Percentiles rank a stretch among this genome's conserved stretches.
phyloP scores from a whole-genome alignment of 2,888 invertebrate genomes.

The Blera fallax region DNA sequence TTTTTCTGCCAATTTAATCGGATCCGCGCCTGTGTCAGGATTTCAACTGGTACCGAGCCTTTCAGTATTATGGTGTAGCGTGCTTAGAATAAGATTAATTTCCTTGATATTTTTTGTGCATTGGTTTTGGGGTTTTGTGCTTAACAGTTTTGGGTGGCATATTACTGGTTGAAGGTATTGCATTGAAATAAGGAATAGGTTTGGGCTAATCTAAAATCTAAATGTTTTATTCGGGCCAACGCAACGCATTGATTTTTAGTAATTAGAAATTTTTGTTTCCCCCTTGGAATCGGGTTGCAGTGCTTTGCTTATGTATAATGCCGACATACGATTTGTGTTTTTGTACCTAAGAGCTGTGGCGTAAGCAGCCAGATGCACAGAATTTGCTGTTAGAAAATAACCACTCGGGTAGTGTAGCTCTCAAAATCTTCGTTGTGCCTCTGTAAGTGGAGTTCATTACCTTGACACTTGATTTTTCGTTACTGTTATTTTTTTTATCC shows the following conservation, averaged over 20 bases:
- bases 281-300: not conserved
- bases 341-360: too few relatives aligned
- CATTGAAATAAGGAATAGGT: not conserved
- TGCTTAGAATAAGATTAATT: constrained; percentile 71
- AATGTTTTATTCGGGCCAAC: constrained; percentile 37
- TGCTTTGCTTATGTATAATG: too few relatives aligned
- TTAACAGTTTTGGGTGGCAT: constrained; percentile 34
- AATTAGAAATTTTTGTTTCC: not conserved
- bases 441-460: too few relatives aligned
- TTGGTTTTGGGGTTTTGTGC: constrained; percentile 52
- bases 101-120: constrained; percentile 54
- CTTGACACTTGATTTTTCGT: too few relatives aligned
- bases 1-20: constrained; percentile 73
- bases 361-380: too few relatives aligned
- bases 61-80: constrained; percentile 58
- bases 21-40: constrained; percentile 70
- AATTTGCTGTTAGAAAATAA: too few relatives aligned
- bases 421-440: too few relatives aligned
- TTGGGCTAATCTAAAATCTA: constrained; percentile 57
- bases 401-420: too few relatives aligned
- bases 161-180: not conserved
- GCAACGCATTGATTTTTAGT: not conserved
- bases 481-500: too few relatives aligned
- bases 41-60: constrained; percentile 65
- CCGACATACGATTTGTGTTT: too few relatives aligned